phyloP scores from a whole-genome alignment of 2,888 invertebrate species.

The Steinernema scapterisci region DNA sequence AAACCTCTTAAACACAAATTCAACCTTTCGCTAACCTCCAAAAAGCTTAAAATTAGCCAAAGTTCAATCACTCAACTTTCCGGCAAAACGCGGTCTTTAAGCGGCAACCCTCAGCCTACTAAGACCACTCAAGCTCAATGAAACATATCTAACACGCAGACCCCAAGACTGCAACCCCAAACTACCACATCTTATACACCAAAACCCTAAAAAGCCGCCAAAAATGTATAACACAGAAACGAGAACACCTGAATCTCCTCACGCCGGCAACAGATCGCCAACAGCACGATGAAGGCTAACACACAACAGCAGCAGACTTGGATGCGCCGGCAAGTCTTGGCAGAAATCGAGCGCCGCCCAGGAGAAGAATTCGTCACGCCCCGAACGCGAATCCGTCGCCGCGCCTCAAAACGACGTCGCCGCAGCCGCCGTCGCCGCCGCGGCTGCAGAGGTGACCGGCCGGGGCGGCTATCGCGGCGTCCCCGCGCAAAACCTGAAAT shows the following conservation, averaged over 20 bases:
- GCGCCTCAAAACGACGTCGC: background rate
- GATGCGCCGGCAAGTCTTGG: slow-evolving; percentile 24
- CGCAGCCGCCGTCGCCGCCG: background rate
- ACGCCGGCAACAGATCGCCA: too few relatives aligned
- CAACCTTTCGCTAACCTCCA: too few relatives aligned
- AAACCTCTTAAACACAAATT: too few relatives aligned
- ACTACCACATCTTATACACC: too few relatives aligned
- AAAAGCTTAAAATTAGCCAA: too few relatives aligned
- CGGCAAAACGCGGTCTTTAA: too few relatives aligned
- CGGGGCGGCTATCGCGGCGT: background rate
- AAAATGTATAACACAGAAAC: background rate
- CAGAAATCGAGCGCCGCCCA: background rate
- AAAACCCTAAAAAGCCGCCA: background rate
- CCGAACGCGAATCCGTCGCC: background rate
- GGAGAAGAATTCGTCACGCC: background rate
- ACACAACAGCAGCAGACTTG: slow-evolving; percentile 26
- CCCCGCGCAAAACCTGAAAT: slow-evolving; percentile 29
- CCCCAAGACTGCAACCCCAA: too few relatives aligned
- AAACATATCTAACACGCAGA: too few relatives aligned
- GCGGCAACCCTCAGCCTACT: too few relatives aligned
- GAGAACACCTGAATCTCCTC: background rate
- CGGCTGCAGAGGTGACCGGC: background rate
- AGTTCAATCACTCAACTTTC: too few relatives aligned
- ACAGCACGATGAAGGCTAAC: slow-evolving; percentile 1
- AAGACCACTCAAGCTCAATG: too few relatives aligned